A percentile compares a stretch with the other conserved stretches of the same genome.
Evolutionary conservation across 2,797 vertebrate species (phyloP).

Genomic region (Pteronotus mesoamericanus): DNA sequence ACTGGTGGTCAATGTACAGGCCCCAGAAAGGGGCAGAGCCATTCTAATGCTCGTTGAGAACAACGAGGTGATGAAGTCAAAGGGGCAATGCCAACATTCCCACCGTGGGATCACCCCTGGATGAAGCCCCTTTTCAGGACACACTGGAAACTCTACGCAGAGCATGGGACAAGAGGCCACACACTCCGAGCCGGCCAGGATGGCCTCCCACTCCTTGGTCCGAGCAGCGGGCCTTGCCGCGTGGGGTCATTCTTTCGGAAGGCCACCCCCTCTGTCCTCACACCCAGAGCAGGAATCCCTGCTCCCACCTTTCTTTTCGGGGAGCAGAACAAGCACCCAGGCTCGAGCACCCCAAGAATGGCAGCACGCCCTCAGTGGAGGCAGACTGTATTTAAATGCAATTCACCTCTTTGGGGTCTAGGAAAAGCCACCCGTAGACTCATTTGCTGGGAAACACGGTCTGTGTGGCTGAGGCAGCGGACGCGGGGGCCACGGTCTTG

Average conservation of each 20-base stretch:
- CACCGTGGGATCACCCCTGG: background rate
- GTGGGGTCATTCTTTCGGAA: background rate
- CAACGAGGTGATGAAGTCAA: background rate
- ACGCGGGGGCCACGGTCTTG: conserved; percentile 78
- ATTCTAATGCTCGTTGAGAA: background rate
- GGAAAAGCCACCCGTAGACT: conserved; percentile 74
- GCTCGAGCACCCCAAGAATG: background rate
- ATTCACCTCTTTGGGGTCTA: conserved; percentile 72
- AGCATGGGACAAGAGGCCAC: background rate
- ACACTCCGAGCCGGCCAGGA: background rate
- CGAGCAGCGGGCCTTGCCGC: background rate
- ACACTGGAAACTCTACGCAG: background rate
- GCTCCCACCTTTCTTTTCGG: background rate
- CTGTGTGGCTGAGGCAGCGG: conserved; percentile 65
- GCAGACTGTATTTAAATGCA: conserved; percentile 53
- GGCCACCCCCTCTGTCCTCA: background rate
- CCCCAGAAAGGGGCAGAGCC: background rate
- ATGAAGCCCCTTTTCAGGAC: background rate
- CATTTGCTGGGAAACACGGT: conserved; percentile 89
- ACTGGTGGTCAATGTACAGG: background rate
- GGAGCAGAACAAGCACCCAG: background rate
- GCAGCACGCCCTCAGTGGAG: background rate
- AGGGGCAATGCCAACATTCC: background rate
- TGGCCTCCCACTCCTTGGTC: background rate
- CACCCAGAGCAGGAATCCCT: background rate